Conservation (phyloP, 2,113 vertebrate species). For the Gymnarchus niloticus region DNA sequence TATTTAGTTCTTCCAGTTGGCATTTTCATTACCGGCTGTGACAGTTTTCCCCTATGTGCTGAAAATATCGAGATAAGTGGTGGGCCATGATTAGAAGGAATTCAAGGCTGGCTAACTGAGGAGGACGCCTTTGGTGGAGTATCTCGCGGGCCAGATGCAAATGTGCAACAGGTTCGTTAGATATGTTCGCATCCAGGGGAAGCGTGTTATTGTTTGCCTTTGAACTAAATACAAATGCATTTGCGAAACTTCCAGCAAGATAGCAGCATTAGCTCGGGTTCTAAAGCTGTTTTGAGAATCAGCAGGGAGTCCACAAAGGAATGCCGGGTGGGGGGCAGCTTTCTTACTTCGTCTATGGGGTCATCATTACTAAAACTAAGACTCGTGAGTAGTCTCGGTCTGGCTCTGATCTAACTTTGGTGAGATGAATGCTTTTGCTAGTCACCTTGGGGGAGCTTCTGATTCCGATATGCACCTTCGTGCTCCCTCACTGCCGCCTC, state of each 20-base stretch:
- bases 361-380: constrained; percentile 12
- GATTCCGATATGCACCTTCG: constrained; percentile 28
- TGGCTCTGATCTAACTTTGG: constrained; percentile 11
- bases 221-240: background rate
- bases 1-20: background rate
- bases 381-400: constrained; percentile 37
- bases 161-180: background rate
- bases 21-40: background rate
- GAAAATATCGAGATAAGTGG: background rate
- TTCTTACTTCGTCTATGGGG: background rate
- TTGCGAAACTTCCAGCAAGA: constrained; percentile 3
- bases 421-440: constrained; percentile 36
- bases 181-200: background rate
- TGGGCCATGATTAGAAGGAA: background rate
- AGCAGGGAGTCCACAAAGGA: background rate
- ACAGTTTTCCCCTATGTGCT: background rate
- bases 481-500: background rate
- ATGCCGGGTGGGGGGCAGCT: background rate
- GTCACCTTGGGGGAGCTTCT: constrained; percentile 32
- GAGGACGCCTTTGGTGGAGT: background rate
- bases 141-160: background rate
- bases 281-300: background rate
- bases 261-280: background rate
- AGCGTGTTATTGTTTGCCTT: constrained; percentile 8
- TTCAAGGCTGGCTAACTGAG: background rate